phyloP scores from a whole-genome alignment of 2,888 invertebrate genomes.

The Xylota sylvarum region DNA sequence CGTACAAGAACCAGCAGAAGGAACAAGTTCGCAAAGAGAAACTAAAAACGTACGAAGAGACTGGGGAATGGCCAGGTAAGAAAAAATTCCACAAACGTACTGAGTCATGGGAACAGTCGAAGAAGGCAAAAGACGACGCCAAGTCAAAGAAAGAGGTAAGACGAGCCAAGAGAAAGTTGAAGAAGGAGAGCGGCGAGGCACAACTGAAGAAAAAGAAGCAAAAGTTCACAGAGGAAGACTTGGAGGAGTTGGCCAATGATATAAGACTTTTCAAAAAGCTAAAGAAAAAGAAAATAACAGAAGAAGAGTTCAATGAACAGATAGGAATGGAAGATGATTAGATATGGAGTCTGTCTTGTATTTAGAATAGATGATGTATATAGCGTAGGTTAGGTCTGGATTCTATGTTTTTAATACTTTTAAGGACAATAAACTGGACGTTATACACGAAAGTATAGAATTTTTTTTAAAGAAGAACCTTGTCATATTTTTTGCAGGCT shows the following conservation, averaged over 20 bases:
- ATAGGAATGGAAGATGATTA: conserved; percentile 85
- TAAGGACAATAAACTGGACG: conserved; percentile 14
- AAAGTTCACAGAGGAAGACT: conserved; percentile 89
- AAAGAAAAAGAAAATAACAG: conserved; percentile 92
- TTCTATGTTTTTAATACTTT: neutral
- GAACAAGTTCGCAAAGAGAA: conserved; percentile 91
- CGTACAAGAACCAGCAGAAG: conserved; percentile 92
- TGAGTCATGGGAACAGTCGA: conserved; percentile 92
- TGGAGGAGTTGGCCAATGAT: conserved; percentile 92
- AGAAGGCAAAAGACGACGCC: conserved; percentile 86
- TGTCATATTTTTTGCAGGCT: too few species aligned
- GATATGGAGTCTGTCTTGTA: neutral
- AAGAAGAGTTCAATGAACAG: conserved; percentile 88
- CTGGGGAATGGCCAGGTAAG: conserved; percentile 91
- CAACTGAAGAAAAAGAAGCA: conserved; percentile 85
- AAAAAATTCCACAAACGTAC: conserved; percentile 86
- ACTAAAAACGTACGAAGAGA: conserved; percentile 89
- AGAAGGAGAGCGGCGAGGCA: conserved; percentile 83
- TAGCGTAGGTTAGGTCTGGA: conserved; percentile 24
- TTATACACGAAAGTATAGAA: neutral
- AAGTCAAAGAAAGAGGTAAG: conserved; percentile 87
- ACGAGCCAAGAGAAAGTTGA: conserved; percentile 84
- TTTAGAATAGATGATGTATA: conserved; percentile 23
- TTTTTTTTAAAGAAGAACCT: too few species aligned
- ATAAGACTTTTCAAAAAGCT: conserved; percentile 93